Conservation (phyloP, 2,797 vertebrate genomes). For the Pteronotus mesoamericanus region DNA sequence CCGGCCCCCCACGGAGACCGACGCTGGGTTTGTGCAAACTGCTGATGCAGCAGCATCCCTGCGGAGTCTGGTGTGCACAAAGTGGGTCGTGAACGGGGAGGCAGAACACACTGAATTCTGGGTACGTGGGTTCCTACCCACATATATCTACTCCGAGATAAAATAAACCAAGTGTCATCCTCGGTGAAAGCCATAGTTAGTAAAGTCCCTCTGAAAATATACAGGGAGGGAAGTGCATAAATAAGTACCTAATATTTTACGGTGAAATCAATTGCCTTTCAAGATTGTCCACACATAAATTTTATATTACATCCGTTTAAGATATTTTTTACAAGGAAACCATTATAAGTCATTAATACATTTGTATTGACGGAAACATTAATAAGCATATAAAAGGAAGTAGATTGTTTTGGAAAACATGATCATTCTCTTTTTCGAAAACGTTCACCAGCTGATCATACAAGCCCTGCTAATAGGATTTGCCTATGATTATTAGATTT, state of each 20-base stretch:
- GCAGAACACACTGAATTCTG: accelerated
- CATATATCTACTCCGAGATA: accelerated
- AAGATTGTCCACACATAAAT: neutral
- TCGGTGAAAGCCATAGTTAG: accelerated
- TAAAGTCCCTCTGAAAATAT: neutral
- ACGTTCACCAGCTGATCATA: neutral
- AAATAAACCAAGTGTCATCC: no score
- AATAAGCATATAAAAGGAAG: neutral
- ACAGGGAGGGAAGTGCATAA: accelerated
- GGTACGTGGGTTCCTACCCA: neutral
- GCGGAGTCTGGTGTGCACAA: neutral
- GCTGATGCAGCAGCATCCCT: accelerated
- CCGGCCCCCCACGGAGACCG: neutral
- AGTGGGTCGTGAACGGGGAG: neutral
- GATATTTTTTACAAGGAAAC: neutral
- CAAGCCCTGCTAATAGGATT: neutral
- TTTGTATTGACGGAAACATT: neutral
- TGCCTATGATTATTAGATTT: neutral
- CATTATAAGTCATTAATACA: neutral
- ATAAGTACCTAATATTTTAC: neutral
- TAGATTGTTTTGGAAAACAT: neutral
- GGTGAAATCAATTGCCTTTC: no score
- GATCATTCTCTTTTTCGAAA: neutral
- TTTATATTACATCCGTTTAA: neutral
- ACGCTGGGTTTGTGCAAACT: neutral